Percentiles rank a stretch among this genome's conserved stretches.
Evolutionary conservation across 2,888 invertebrate genomes (phyloP).

Genomic region (Sarcophaga carnaria): DNA sequence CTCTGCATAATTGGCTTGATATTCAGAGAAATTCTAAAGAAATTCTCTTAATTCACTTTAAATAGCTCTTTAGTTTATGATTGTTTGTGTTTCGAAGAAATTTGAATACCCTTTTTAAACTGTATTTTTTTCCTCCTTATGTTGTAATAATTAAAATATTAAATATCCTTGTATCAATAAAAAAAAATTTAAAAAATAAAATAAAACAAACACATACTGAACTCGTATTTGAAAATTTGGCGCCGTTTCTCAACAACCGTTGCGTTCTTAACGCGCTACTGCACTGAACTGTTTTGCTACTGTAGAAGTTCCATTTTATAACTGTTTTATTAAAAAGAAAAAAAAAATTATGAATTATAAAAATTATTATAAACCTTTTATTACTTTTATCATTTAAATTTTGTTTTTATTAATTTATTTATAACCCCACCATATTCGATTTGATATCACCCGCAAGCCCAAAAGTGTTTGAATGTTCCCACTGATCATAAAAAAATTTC

Average conservation of each 20-base stretch:
- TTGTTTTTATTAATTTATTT: slow-evolving; percentile 49
- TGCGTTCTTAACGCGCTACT: slow-evolving; percentile 40
- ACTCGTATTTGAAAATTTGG: not conserved
- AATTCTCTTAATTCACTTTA: not conserved
- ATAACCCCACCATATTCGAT: slow-evolving; percentile 36
- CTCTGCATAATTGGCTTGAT: not conserved
- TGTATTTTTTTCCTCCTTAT: not conserved
- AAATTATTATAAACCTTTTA: not conserved
- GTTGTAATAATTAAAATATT: not conserved
- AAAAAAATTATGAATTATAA: slow-evolving; percentile 2
- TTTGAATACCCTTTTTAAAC: not conserved
- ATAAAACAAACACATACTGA: not conserved
- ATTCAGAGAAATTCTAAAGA: not conserved
- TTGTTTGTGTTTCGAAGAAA: not conserved
- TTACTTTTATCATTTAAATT: slow-evolving; percentile 36
- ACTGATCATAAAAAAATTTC: slow-evolving; percentile 11
- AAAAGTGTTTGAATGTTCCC: not conserved
- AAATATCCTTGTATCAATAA: no score
- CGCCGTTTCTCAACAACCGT: slow-evolving; percentile 1
- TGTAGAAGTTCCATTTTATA: slow-evolving; percentile 53
- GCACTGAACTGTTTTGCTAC: slow-evolving; percentile 45
- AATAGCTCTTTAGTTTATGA: not conserved
- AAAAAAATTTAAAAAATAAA: not conserved
- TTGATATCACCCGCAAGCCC: slow-evolving; percentile 3
- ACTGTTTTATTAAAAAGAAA: slow-evolving; percentile 36